A percentile compares a stretch with the other conserved stretches of the same genome.
These are phyloP conservation scores for Ceratotherium simum DNA, from an alignment of 2,113 vertebrate species.

Conservation along the genomic window DNA sequence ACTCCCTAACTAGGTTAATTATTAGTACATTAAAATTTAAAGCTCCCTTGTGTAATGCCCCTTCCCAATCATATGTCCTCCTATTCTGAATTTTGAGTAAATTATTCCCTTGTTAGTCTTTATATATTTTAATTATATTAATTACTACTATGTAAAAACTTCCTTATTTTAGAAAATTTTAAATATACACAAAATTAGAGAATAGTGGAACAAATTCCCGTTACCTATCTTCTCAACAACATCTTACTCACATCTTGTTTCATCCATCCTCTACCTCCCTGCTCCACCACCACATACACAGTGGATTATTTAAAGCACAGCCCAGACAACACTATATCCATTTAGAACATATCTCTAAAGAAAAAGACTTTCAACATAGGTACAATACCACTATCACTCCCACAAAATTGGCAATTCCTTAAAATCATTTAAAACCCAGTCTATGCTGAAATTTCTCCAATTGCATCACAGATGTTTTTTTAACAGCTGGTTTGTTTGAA, in stretches of 20 bases:
- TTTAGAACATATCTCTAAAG: not conserved
- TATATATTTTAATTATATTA: not conserved
- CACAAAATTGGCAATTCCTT: not conserved
- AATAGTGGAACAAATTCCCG: not conserved
- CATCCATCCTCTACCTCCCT: not conserved
- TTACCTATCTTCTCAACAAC: not conserved
- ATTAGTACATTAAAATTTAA: not conserved
- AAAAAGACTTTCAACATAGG: not conserved
- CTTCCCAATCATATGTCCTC: not conserved
- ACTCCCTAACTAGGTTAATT: not conserved
- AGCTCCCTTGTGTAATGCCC: not conserved
- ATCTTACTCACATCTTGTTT: not conserved
- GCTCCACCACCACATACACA: not conserved
- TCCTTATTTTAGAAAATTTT: not conserved
- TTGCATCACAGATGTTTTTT: not conserved
- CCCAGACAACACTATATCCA: not conserved
- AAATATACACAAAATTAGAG: not conserved
- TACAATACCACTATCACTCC: not conserved
- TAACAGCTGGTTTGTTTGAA: not conserved
- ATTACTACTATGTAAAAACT: not conserved
- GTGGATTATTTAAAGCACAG: not conserved
- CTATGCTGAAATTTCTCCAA: not conserved
- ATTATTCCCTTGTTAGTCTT: not conserved
- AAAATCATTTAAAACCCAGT: not conserved
- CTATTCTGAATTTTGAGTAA: constrained; percentile 3